Base-by-base conservation (phyloP, 2,797 vertebrate genomes). In the Dermochelys coriacea region DNA sequence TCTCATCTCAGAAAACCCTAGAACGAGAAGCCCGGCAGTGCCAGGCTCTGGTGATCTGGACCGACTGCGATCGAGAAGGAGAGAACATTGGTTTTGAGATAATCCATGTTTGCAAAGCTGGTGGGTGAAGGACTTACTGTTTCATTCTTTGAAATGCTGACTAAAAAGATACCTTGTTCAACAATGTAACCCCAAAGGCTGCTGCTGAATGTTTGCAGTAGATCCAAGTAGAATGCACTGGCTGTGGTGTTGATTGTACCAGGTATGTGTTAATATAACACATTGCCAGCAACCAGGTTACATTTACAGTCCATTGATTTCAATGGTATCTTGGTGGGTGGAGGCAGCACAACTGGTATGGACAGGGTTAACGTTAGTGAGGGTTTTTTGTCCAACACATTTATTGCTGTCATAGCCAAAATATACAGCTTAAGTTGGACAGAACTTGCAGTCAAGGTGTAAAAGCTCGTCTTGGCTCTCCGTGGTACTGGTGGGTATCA, bases 11-110 rank as follows among this genome's bases (percentile, higher is more conserved):
- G 99, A 98, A 98, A 93, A 99, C 99, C 5, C 98, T 99, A 31
- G 99, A 99, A 96, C 98, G 98, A 96, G 99, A 99, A 96, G 98
- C 93, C 37, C 98, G 91, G 81, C 99, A 99, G 85, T 99, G 99
- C 96, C 99, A 99, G 93, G 99, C 98, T 49, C 97, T 99, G 93
- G 94, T 99, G 91, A 99, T 99, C 97, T 99, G 99, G 99, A 99
- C 99, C 1, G 99, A 99, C 96, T 99, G 99, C 83, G 99, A 99
- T 89, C 96, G 99, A 89, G 99, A 99, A 94, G 99, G 99, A 93
- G 99, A 99, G 97, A 99, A 99, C 97, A 99, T 99, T 0, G 99
- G 99, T 89, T 99, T 99, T 96, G 99, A 99, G 98, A 94, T 99
- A 27, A 99, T 99, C 93, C 98, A 99, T 0, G 99, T 99, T 21